phyloP scores from a whole-genome alignment of 2,113 vertebrate genomes.

The Myotis davidii region DNA sequence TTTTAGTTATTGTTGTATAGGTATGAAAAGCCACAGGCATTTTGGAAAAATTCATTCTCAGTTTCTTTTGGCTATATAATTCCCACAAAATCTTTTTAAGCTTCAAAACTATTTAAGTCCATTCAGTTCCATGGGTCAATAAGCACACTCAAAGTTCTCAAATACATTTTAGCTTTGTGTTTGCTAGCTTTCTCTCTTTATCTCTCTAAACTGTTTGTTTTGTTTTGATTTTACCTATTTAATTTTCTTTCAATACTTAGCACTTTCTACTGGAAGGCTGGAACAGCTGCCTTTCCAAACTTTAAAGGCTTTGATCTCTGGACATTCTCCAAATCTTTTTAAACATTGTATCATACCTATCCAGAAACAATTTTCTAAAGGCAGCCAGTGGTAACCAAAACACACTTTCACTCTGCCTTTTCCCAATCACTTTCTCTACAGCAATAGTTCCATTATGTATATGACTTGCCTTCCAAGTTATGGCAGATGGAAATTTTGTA shows the following conservation, averaged over 20 bases:
- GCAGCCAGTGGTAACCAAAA: not conserved
- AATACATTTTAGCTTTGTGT: not conserved
- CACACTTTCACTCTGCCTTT: not conserved
- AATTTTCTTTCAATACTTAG: not conserved
- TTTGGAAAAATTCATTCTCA: not conserved
- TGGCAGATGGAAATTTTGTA: not conserved
- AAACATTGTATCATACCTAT: not conserved
- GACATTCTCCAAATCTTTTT: not conserved
- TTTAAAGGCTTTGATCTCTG: not conserved
- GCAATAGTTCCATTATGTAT: not conserved
- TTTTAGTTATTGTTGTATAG: not conserved
- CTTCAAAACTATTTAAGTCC: not conserved
- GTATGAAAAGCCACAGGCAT: not conserved
- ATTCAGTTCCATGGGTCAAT: not conserved
- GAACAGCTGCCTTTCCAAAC: not conserved
- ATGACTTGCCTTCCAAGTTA: not conserved
- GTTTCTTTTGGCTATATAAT: constrained; percentile 3
- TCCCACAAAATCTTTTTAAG: not conserved
- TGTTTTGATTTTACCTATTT: not conserved
- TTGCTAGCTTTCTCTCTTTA: not conserved
- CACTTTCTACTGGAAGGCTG: not conserved
- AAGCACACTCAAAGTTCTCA: not conserved
- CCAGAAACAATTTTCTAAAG: not conserved
- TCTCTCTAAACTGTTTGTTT: not conserved
- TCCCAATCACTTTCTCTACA: not conserved